Conservation (phyloP, 2,113 vertebrate genomes). For the Cebidichthys violaceus region DNA sequence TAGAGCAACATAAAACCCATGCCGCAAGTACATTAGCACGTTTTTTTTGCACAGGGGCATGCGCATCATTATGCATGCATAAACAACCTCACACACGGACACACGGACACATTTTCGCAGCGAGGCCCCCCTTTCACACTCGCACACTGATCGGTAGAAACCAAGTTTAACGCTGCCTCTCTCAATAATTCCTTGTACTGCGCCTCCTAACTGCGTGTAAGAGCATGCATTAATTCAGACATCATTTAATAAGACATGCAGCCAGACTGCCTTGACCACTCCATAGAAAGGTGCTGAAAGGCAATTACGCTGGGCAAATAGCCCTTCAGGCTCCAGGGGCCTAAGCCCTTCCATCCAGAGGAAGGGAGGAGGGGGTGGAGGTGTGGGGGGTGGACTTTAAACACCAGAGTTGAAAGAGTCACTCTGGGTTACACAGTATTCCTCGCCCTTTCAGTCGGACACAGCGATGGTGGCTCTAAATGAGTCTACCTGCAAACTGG, state of each 20-base stretch:
- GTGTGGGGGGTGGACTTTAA: constrained; percentile 22
- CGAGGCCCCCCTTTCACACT: constrained; percentile 7
- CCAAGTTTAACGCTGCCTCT: constrained; percentile 66
- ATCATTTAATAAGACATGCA: constrained; percentile 83
- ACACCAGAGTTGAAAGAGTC: constrained; percentile 42
- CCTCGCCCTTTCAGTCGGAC: not conserved
- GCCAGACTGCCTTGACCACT: constrained; percentile 78
- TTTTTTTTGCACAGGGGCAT: constrained; percentile 9
- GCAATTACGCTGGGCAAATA: constrained; percentile 83
- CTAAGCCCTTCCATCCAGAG: constrained; percentile 67
- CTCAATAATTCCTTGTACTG: constrained; percentile 81
- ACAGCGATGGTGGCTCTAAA: constrained; percentile 6
- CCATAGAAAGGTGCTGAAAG: constrained; percentile 82
- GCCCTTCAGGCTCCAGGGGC: constrained; percentile 76
- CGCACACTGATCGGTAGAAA: constrained; percentile 74
- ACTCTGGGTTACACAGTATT: constrained; percentile 32
- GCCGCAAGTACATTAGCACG: constrained; percentile 55
- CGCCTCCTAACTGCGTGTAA: constrained; percentile 76
- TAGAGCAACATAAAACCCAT: constrained; percentile 45
- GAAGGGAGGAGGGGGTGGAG: not conserved
- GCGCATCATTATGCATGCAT: constrained; percentile 45
- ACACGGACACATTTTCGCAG: constrained; percentile 28
- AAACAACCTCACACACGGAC: constrained; percentile 33
- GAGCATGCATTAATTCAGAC: constrained; percentile 80
- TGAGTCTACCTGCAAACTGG: not conserved